Conservation (phyloP, 2,113 vertebrate genomes). For the Varanus komodoensis region DNA sequence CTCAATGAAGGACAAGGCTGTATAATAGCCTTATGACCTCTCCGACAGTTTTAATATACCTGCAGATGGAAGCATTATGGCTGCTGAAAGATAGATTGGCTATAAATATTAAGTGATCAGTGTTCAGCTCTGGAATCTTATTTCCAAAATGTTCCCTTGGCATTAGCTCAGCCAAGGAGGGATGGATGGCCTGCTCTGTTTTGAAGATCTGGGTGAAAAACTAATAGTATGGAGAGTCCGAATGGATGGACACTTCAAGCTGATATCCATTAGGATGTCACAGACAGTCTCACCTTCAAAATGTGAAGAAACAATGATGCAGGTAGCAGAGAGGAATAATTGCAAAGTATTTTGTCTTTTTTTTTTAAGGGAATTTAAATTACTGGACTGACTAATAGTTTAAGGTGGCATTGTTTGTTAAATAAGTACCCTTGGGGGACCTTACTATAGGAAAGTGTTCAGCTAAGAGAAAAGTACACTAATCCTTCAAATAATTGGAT, state of each 20-base stretch:
- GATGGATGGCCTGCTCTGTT: background rate
- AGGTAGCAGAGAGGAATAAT: background rate
- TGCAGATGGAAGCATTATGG: constrained; percentile 38
- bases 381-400: constrained; percentile 60
- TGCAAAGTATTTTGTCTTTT: background rate
- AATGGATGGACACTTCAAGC: constrained; percentile 53
- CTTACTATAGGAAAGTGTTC: constrained; percentile 33
- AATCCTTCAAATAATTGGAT: constrained; percentile 68
- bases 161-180: background rate
- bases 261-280: constrained; percentile 63
- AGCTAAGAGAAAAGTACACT: constrained; percentile 63
- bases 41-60: constrained; percentile 64
- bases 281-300: constrained; percentile 42
- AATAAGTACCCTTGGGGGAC: constrained; percentile 41
- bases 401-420: constrained; percentile 63
- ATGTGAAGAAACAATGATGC: background rate
- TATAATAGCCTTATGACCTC: constrained; percentile 33
- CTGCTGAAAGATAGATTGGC: constrained; percentile 56
- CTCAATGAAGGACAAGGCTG: constrained; percentile 48
- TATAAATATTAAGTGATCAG: constrained; percentile 64
- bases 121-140: constrained; percentile 43
- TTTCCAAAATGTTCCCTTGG: background rate
- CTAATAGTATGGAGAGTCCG: constrained; percentile 41
- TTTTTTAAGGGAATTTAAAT: constrained; percentile 67
- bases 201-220: background rate